phyloP scores from a whole-genome alignment of 1,140 invertebrate genomes.

The Paraescarpia echinospica region DNA sequence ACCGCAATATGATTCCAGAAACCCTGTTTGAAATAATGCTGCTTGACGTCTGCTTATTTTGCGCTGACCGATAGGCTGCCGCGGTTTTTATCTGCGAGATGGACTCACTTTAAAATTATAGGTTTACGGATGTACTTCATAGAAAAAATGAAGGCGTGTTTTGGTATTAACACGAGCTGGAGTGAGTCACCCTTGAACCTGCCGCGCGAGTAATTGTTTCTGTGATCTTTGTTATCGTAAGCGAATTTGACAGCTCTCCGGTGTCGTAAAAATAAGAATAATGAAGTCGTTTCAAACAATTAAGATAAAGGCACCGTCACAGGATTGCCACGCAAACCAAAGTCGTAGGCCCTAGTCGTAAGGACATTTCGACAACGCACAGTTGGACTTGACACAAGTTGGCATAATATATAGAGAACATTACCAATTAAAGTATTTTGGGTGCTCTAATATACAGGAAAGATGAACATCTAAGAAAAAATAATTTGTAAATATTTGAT shows the following conservation, averaged over 20 bases:
- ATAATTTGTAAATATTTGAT: no score
- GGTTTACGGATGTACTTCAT: neutral
- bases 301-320: no score
- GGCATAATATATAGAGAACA: no score
- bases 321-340: no score
- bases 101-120: neutral
- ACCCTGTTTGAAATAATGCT: neutral
- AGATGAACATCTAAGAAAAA: no score
- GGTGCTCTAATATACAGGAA: no score
- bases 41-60: neutral
- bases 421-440: no score
- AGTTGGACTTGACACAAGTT: no score
- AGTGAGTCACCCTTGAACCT: neutral
- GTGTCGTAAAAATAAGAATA: neutral
- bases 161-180: neutral
- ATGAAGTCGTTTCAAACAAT: neutral
- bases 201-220: neutral
- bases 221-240: neutral
- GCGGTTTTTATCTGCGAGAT: neutral
- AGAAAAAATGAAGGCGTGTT: neutral
- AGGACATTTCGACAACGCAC: no score
- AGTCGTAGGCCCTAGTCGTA: no score
- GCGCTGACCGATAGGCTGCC: neutral
- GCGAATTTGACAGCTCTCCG: neutral
- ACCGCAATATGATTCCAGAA: neutral